Evolutionary conservation across 2,888 invertebrate genomes (phyloP).

Genomic region (Spicauda simplicius): DNA sequence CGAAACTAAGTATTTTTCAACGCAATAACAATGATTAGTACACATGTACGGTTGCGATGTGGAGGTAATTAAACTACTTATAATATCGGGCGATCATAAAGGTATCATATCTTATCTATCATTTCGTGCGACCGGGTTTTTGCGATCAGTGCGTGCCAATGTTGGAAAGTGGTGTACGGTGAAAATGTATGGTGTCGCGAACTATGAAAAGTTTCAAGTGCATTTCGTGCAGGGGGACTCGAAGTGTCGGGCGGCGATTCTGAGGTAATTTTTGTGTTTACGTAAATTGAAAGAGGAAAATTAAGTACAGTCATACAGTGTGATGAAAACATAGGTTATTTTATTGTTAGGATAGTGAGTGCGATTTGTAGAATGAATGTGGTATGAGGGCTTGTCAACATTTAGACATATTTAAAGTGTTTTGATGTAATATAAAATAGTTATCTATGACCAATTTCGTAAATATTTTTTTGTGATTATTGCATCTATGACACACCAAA

Average conservation of each 20-base stretch:
- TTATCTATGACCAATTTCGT: too few species aligned
- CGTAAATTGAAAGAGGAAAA: too few species aligned
- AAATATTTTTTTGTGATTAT: too few species aligned
- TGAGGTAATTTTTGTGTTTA: constrained; percentile 45
- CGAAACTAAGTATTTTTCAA: too few species aligned
- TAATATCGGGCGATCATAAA: constrained; percentile 10
- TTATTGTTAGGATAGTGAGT: too few species aligned
- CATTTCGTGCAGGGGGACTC: constrained; percentile 54
- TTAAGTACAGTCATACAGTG: too few species aligned
- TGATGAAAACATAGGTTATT: too few species aligned
- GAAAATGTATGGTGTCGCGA: constrained; percentile 3
- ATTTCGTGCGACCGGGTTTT: constrained; percentile 1
- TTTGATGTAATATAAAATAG: too few species aligned
- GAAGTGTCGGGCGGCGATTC: constrained; percentile 47
- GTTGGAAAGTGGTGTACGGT: neutral
- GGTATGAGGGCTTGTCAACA: too few species aligned
- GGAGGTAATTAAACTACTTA: constrained; percentile 4
- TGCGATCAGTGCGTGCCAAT: neutral
- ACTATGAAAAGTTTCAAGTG: constrained; percentile 51
- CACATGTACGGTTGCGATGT: neutral
- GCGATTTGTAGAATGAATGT: too few species aligned
- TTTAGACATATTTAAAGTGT: too few species aligned
- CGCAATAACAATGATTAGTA: constrained; percentile 5
- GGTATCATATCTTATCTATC: constrained; percentile 12
- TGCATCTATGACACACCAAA: too few species aligned